Conservation (phyloP, 2,888 invertebrate species). For the Thecocarcelia acutangulata region DNA sequence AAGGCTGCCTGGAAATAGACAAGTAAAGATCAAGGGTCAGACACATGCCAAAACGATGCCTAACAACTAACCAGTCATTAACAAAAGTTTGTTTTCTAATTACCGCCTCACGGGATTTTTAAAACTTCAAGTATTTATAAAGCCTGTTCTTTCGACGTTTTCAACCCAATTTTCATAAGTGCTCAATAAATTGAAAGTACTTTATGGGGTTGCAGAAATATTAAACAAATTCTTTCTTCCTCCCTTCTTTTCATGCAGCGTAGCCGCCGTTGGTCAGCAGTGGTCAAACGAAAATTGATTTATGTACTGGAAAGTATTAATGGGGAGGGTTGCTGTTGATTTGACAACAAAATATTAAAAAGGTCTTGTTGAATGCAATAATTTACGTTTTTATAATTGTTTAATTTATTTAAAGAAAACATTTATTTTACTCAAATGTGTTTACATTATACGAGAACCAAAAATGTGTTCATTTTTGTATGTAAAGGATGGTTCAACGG, state of each 20-base stretch:
- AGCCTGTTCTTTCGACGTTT: conserved; percentile 16
- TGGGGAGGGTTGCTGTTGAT: conserved; percentile 56
- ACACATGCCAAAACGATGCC: no score
- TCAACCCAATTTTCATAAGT: not conserved
- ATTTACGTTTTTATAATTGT: conserved; percentile 44
- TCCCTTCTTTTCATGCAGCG: no score
- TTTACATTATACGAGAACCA: no score
- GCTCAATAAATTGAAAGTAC: no score
- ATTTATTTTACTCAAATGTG: not conserved
- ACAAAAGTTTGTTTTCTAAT: conserved; percentile 66
- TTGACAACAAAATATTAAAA: conserved; percentile 36
- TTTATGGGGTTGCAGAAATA: no score
- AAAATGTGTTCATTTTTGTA: no score
- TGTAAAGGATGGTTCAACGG: no score
- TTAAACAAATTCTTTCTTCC: no score
- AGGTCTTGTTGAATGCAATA: conserved; percentile 8
- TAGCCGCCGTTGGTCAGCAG: conserved; percentile 27
- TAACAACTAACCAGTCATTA: conserved; percentile 27
- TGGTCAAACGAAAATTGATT: conserved; percentile 67
- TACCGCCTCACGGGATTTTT: conserved; percentile 69
- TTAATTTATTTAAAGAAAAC: conserved; percentile 10
- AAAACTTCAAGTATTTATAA: conserved; percentile 42
- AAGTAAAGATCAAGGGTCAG: no score
- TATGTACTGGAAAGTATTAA: conserved; percentile 66
- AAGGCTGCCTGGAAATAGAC: no score